Conservation (phyloP, 2,113 vertebrate species). For the Phalacrocorax pelagicus region DNA sequence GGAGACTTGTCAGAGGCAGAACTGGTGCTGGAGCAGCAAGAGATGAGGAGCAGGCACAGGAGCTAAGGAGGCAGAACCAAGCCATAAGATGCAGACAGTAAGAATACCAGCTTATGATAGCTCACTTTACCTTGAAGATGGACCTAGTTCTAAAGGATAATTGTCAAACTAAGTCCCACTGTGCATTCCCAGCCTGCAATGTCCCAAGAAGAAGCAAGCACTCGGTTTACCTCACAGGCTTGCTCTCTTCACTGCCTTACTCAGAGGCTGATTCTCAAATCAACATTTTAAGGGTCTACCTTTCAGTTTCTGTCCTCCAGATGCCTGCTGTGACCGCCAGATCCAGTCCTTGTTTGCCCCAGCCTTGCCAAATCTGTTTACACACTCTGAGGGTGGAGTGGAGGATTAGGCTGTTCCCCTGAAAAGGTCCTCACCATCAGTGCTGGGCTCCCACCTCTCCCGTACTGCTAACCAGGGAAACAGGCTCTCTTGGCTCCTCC, state of each 20-base stretch:
- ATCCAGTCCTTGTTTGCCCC: background rate
- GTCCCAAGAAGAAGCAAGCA: background rate
- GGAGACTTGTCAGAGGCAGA: background rate
- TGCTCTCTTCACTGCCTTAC: background rate
- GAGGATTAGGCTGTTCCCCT: background rate
- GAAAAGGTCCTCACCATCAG: background rate
- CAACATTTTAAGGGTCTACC: background rate
- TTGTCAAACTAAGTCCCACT: background rate
- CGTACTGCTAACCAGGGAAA: background rate
- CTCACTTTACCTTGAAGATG: background rate
- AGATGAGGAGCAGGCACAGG: background rate
- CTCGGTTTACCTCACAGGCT: background rate
- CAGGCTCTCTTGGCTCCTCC: background rate
- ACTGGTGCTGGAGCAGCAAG: background rate
- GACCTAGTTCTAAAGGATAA: background rate
- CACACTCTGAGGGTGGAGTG: background rate
- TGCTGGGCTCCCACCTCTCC: background rate
- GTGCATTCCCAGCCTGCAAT: background rate
- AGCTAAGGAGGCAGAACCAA: background rate
- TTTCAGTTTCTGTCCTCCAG: background rate
- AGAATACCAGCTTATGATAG: background rate
- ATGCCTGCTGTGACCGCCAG: background rate
- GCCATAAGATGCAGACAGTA: background rate
- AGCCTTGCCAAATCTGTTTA: background rate
- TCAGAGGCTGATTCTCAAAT: background rate